A percentile compares a stretch with the other conserved stretches of the same genome.
Conservation (phyloP, 2,888 invertebrate genomes). For the Notodonta dromedarius region DNA sequence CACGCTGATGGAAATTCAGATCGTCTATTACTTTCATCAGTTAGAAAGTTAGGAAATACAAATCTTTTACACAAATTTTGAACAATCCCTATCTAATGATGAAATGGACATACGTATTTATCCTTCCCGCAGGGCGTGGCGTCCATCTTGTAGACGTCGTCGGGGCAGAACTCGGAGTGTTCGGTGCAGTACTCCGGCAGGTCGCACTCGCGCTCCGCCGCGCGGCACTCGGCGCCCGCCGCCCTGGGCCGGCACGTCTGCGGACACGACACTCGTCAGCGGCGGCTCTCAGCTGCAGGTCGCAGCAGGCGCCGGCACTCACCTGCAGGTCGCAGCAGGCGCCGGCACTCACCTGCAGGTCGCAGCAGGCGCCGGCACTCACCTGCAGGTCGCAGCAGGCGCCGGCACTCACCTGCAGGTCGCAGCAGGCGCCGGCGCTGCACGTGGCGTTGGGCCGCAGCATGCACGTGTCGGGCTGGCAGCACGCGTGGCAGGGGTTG, state of each 20-base stretch:
- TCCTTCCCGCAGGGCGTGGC: slow-evolving; percentile 89
- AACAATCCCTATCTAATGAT: no score
- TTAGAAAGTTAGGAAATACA: no score
- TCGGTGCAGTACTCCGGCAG: slow-evolving; percentile 98
- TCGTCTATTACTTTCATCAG: neutral
- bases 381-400: slow-evolving; percentile 81
- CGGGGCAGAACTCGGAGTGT: slow-evolving; percentile 95
- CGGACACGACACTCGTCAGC: neutral
- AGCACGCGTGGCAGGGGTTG: slow-evolving; percentile 90
- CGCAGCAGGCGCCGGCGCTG: slow-evolving; percentile 97
- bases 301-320: no score
- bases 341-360: no score
- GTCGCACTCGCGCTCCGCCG: slow-evolving; percentile 95
- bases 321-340: slow-evolving; percentile 92
- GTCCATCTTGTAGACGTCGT: slow-evolving; percentile 94
- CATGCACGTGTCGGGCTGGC: slow-evolving; percentile 94
- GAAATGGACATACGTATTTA: slow-evolving; percentile 66
- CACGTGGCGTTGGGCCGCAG: slow-evolving; percentile 94
- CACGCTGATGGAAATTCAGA: slow-evolving; percentile 70
- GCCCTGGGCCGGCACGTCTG: slow-evolving; percentile 89
- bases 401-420: slow-evolving; percentile 75
- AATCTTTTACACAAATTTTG: no score
- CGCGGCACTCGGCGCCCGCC: slow-evolving; percentile 91
- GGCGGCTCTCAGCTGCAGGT: no score
- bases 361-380: neutral